A percentile compares a stretch with the other conserved stretches of the same genome.
Conservation (phyloP, 2,113 vertebrate species). For the Turdus rufiventris region DNA sequence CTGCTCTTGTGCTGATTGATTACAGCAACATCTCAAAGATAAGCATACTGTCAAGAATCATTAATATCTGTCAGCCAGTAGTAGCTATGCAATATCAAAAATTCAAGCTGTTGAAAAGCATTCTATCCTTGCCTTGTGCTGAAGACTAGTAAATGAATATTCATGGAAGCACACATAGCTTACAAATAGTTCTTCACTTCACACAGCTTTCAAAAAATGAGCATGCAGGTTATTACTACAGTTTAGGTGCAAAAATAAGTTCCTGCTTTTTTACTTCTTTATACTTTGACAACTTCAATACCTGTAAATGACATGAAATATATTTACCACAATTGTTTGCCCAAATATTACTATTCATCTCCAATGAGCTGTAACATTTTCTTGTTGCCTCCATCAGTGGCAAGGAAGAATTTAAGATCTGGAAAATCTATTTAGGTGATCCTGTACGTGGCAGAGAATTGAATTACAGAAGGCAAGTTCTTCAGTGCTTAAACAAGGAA, state of each 20-base stretch:
- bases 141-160: neutral
- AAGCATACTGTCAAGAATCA: slow-evolving; percentile 56
- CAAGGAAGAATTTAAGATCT: neutral
- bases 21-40: slow-evolving; percentile 56
- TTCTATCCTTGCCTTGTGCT: neutral
- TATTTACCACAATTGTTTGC: neutral
- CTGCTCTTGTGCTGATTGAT: slow-evolving; percentile 51
- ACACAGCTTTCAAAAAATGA: neutral
- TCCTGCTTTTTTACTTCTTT: neutral
- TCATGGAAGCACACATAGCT: neutral
- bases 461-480: neutral
- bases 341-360: neutral
- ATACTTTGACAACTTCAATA: neutral
- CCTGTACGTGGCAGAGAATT: neutral
- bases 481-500: neutral
- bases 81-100: slow-evolving; percentile 22
- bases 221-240: neutral
- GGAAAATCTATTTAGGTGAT: neutral
- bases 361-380: neutral
- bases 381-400: neutral
- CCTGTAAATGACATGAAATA: neutral
- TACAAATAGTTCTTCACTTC: neutral
- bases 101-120: neutral
- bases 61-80: slow-evolving; percentile 40
- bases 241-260: neutral